Percentiles rank a stretch among this genome's conserved stretches.
Evolutionary conservation across 2,888 invertebrate genomes (phyloP).

Genomic region (Sminthurinus aureus): DNA sequence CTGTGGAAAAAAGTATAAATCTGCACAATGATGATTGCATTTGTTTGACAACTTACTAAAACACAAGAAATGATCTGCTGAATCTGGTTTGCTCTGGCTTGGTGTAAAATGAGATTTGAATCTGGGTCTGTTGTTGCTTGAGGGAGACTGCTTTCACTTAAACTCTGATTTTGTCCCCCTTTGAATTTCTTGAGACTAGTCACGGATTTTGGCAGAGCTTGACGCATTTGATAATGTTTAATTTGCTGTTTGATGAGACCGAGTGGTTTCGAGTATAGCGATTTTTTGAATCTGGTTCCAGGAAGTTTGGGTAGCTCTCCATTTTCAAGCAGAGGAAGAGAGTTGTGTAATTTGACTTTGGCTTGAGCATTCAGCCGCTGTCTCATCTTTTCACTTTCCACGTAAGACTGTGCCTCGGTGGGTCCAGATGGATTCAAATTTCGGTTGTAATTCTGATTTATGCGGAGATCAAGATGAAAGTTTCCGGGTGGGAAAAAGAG

Average conservation of each 20-base stretch:
- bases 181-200: background rate
- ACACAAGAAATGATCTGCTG: slow-evolving; percentile 30
- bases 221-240: slow-evolving; percentile 14
- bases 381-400: slow-evolving; percentile 18
- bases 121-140: background rate
- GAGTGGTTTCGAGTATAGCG: background rate
- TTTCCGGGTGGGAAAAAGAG: background rate
- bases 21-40: no score
- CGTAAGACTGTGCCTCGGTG: slow-evolving; percentile 5
- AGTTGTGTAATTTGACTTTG: slow-evolving; percentile 25
- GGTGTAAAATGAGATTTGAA: background rate
- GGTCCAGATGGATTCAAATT: background rate
- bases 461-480: background rate
- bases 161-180: background rate
- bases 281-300: slow-evolving; percentile 11
- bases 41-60: background rate
- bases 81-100: slow-evolving; percentile 26
- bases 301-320: slow-evolving; percentile 13
- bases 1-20: no score
- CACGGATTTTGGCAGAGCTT: slow-evolving; percentile 20
- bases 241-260: slow-evolving; percentile 25
- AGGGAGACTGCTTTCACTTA: slow-evolving; percentile 29
- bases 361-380: slow-evolving; percentile 1
- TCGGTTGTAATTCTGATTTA: no score
- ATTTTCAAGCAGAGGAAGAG: slow-evolving; percentile 16